Evolutionary conservation across 2,888 invertebrate species (phyloP), one percentile per base, ranked within the genome.

Genomic region (Amiota minor): DNA sequence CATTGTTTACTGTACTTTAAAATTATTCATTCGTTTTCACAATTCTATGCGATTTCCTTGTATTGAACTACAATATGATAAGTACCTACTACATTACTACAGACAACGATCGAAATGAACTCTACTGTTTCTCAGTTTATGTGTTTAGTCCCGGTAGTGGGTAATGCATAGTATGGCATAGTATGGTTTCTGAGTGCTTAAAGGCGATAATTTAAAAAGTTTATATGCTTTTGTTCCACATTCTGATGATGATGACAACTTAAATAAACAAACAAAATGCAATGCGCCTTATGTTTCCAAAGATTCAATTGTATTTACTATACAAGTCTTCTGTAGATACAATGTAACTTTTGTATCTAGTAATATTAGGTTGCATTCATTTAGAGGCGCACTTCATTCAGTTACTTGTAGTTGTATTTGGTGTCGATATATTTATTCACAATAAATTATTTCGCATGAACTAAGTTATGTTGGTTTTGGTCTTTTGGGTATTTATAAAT

Each of bases 171-270:
- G 6, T 35, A 35, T 23, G 23, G 23, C 3, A 23, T 23, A 23
- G 23, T 23, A 23, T 35, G 35, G 35, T 35, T 35, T 35, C 35
- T 35, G 35, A 35, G 35, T 69, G 69, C 64, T 83, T 77, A 74
- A 77, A 73, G 83, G 83, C 81, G 83, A 83, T 83, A 83, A 83
- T 83, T 85, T 83, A 78, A 85, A 85, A 82, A 83, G 85, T 83
- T 83, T 85, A 83, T 83, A 82, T 79, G 75, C 70, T 62, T 62
- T 62, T 62, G 62, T 62, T 62, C 35, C 23, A 62, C 62, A 62
- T 23, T 62, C 62, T 62, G 45, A 62, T 35, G 35, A 35, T 35
- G 35, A 35, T 62, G 62, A 62, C 62, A 62, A 62, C 62, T 62
- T 62, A 62, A 62, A 62, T 62, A 62, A 62, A 62, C 23, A 62